These are phyloP conservation scores for Siphlonurus alternatus DNA, from an alignment of 2,888 invertebrate genomes.

Conservation along the genomic window DNA sequence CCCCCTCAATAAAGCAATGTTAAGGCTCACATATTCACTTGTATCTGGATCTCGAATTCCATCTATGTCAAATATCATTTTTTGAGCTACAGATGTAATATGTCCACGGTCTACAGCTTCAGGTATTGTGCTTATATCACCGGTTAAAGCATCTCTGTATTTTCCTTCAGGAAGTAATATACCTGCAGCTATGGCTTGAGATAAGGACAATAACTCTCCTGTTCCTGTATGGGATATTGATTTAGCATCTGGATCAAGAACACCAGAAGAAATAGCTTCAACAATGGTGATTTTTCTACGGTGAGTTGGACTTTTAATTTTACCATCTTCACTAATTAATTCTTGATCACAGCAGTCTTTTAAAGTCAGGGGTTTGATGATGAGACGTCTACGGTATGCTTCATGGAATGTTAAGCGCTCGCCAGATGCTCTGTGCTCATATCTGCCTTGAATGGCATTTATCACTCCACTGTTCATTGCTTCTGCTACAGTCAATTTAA, in stretches of 20 bases:
- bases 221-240: constrained; percentile 69
- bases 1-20: constrained; percentile 59
- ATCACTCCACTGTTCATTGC: constrained; percentile 64
- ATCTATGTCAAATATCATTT: constrained; percentile 82
- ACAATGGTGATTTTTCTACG: constrained; percentile 57
- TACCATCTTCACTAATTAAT: constrained; percentile 57
- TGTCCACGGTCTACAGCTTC: constrained; percentile 84
- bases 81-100: constrained; percentile 70
- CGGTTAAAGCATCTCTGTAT: constrained; percentile 57
- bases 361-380: constrained; percentile 81
- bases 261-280: constrained; percentile 73
- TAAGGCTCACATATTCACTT: constrained; percentile 68
- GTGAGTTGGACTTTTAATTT: constrained; percentile 66
- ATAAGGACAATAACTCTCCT: constrained; percentile 62
- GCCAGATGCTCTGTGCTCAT: constrained; percentile 50
- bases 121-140: constrained; percentile 53
- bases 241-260: constrained; percentile 70
- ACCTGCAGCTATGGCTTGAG: constrained; percentile 66
- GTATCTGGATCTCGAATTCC: constrained; percentile 72
- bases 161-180: constrained; percentile 58
- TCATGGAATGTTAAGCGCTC: constrained; percentile 63
- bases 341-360: constrained; percentile 68
- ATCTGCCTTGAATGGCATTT: constrained; percentile 67
- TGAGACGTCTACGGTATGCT: constrained; percentile 63
- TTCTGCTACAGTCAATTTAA: constrained; percentile 63